Percentiles rank a stretch among this genome's conserved stretches.
Conservation (phyloP, 2,113 vertebrate genomes). For the Corythornis vintsioides region DNA sequence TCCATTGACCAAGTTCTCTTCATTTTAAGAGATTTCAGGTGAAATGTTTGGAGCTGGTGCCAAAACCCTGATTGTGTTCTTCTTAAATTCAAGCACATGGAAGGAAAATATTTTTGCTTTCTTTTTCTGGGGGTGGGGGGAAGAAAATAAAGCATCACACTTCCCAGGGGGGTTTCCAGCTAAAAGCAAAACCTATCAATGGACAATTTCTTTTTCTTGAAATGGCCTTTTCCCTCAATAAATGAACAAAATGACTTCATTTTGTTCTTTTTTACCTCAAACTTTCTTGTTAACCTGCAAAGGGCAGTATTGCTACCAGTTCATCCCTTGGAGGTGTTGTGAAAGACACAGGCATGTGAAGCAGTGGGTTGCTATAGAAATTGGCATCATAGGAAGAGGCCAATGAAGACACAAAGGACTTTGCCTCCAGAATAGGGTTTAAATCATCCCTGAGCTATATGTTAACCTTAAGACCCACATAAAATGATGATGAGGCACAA, state of each 20-base stretch:
- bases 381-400: not conserved
- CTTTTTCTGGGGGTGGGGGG: not conserved
- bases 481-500: not conserved
- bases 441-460: not conserved
- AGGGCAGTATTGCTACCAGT: not conserved
- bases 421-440: not conserved
- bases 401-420: not conserved
- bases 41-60: not conserved
- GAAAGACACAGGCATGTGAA: not conserved
- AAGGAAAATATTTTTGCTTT: not conserved
- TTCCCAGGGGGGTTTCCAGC: not conserved
- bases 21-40: not conserved
- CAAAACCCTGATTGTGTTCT: not conserved
- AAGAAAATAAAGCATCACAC: not conserved
- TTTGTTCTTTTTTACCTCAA: not conserved
- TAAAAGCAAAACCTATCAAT: not conserved
- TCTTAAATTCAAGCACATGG: not conserved
- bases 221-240: not conserved
- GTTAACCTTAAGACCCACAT: not conserved
- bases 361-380: not conserved
- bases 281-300: not conserved
- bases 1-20: fast-evolving
- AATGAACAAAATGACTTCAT: not conserved
- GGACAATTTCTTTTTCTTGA: not conserved
- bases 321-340: not conserved